phyloP scores from a whole-genome alignment of 2,113 vertebrate species.

The Himantopus leucocephalus region DNA sequence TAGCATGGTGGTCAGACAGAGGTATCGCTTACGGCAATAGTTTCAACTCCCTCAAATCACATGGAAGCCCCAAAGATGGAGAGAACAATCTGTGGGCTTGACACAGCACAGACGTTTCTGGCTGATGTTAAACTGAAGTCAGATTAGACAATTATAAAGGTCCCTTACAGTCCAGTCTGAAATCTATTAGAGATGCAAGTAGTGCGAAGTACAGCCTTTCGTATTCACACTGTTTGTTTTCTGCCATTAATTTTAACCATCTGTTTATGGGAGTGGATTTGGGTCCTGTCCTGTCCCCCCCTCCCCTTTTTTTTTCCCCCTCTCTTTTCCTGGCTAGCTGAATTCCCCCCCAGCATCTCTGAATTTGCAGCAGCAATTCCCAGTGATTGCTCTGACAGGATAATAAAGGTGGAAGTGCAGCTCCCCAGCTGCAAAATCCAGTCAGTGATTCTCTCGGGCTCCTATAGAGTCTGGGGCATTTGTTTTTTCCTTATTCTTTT shows the following conservation, averaged over 20 bases:
- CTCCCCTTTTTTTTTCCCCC: neutral
- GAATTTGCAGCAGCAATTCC: constrained; percentile 51
- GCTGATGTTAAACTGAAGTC: neutral
- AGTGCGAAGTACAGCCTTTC: neutral
- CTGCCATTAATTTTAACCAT: constrained; percentile 18
- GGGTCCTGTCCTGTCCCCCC: neutral
- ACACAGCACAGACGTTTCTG: neutral
- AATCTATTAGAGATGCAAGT: neutral
- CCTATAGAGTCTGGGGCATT: neutral
- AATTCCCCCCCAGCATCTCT: constrained; percentile 40
- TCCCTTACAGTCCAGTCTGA: neutral
- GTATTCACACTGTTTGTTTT: neutral
- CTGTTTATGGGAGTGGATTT: neutral
- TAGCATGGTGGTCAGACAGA: neutral
- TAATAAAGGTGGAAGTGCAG: neutral
- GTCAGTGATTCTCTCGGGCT: constrained; percentile 11
- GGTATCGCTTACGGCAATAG: neutral
- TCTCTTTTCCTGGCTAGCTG: neutral
- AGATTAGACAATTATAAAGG: neutral
- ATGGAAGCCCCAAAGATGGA: neutral
- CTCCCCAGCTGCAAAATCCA: constrained; percentile 26
- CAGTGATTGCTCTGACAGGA: constrained; percentile 24
- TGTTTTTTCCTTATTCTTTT: neutral
- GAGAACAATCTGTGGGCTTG: neutral
- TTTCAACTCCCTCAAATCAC: neutral